A percentile compares a stretch with the other conserved stretches of the same genome.
Conservation (phyloP, 2,888 invertebrate species). For the Pristionchus entomophagus region DNA sequence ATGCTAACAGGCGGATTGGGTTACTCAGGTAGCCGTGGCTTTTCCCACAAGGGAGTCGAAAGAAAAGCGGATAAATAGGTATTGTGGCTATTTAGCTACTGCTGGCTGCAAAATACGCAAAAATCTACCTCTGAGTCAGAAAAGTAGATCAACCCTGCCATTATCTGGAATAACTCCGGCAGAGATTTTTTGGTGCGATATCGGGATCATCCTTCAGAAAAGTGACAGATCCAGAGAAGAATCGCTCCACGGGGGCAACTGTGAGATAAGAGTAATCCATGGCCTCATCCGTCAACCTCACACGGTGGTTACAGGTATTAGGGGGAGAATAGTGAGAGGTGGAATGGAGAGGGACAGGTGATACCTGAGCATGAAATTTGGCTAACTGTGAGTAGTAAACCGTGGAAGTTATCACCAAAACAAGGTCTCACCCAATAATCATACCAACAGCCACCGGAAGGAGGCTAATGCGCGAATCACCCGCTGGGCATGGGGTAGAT, state of each 20-base stretch:
- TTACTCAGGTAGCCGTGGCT: too few species aligned
- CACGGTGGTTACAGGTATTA: not conserved
- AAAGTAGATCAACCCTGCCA: not conserved
- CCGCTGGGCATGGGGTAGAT: not conserved
- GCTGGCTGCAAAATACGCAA: not conserved
- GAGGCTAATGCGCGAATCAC: slow-evolving; percentile 27
- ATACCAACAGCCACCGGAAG: slow-evolving; percentile 2
- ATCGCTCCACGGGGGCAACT: slow-evolving; percentile 26
- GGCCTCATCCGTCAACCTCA: slow-evolving; percentile 27
- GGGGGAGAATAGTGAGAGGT: not conserved
- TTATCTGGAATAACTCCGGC: slow-evolving; percentile 3
- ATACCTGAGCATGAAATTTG: too few species aligned
- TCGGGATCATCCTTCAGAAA: slow-evolving; percentile 16
- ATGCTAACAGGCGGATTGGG: not conserved
- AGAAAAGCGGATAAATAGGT: slow-evolving; percentile 13
- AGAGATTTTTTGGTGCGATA: not conserved
- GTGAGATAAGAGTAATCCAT: not conserved
- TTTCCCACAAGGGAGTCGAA: not conserved
- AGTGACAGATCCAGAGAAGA: slow-evolving; percentile 9
- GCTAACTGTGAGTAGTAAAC: too few species aligned
- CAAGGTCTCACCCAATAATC: slow-evolving; percentile 27
- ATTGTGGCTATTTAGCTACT: not conserved
- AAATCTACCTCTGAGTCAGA: too few species aligned
- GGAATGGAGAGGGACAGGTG: too few species aligned
- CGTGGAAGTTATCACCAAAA: not conserved